Evolutionary conservation across 1,140 invertebrate genomes (phyloP).

Genomic region (Cardiocondyla obscurior): DNA sequence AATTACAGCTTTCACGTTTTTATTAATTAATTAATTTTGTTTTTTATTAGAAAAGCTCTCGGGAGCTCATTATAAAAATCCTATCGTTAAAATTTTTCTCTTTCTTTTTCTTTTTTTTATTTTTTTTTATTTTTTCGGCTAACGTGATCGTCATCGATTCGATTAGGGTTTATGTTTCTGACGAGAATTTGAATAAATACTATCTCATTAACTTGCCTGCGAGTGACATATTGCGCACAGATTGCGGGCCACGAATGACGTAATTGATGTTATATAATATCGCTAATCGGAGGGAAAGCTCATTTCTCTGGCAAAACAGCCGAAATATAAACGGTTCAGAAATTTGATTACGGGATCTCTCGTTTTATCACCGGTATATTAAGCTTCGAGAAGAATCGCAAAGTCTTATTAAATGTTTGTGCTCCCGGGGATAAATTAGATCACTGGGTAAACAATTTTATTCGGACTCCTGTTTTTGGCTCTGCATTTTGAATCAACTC

Average conservation of each 20-base stretch:
- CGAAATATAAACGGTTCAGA: background rate
- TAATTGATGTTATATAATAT: slow-evolving; percentile 52
- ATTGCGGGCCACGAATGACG: slow-evolving; percentile 27
- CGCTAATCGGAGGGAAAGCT: slow-evolving; percentile 5
- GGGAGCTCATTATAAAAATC: background rate
- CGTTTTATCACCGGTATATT: background rate
- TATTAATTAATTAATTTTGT: too few species aligned
- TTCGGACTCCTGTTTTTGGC: background rate
- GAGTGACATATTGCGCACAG: slow-evolving; percentile 39
- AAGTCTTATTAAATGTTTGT: background rate
- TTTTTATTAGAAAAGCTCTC: background rate
- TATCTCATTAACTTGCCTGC: slow-evolving; percentile 32
- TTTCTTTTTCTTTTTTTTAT: too few species aligned
- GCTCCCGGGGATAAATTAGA: background rate
- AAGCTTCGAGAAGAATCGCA: background rate
- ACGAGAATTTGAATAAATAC: slow-evolving; percentile 34
- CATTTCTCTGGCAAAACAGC: slow-evolving; percentile 23
- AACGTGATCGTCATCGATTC: background rate
- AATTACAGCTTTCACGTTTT: too few species aligned
- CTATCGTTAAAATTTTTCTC: background rate
- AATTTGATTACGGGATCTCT: background rate
- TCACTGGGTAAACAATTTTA: background rate
- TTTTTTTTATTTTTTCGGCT: background rate
- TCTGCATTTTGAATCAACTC: background rate
- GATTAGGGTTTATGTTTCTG: slow-evolving; percentile 19